These are phyloP conservation scores for Cyprinodon variegatus DNA, from an alignment of 2,113 vertebrate genomes.

Conservation along the genomic window DNA sequence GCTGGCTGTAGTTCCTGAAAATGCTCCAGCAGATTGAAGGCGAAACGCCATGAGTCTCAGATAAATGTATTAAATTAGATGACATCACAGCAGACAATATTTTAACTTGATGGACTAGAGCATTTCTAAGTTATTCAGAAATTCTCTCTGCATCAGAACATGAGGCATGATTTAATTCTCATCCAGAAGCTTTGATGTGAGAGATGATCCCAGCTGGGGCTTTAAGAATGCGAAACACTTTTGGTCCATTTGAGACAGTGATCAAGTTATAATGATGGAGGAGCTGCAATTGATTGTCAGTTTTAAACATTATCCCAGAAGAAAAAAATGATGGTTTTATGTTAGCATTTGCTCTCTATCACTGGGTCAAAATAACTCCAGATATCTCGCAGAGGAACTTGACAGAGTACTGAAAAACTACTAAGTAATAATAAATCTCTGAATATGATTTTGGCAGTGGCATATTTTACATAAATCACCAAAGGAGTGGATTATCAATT, in stretches of 20 bases:
- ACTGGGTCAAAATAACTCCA: conserved; percentile 22
- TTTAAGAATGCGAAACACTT: not conserved
- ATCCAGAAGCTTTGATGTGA: not conserved
- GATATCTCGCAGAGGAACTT: not conserved
- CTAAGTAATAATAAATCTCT: not conserved
- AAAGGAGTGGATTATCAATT: not conserved
- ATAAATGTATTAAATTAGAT: conserved; percentile 10
- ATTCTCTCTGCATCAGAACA: not conserved
- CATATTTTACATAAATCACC: not conserved
- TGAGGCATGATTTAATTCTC: not conserved
- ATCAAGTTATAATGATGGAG: not conserved
- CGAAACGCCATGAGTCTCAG: not conserved
- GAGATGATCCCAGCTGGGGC: not conserved
- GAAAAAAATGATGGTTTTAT: not conserved
- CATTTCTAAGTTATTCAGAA: not conserved
- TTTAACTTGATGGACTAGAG: conserved; percentile 21
- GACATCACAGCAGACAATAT: not conserved
- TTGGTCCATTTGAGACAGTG: not conserved
- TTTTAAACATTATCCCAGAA: not conserved
- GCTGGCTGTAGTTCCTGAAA: not conserved
- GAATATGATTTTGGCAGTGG: conserved; percentile 11
- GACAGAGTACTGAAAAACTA: not conserved
- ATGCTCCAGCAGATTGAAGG: not conserved
- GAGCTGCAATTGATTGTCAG: not conserved
- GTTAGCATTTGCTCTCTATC: conserved; percentile 4